A percentile compares a stretch with the other conserved stretches of the same genome.
These are phyloP conservation scores for Neuroscelio doddi DNA, from an alignment of 2,888 invertebrate species.

Conservation along the genomic window DNA sequence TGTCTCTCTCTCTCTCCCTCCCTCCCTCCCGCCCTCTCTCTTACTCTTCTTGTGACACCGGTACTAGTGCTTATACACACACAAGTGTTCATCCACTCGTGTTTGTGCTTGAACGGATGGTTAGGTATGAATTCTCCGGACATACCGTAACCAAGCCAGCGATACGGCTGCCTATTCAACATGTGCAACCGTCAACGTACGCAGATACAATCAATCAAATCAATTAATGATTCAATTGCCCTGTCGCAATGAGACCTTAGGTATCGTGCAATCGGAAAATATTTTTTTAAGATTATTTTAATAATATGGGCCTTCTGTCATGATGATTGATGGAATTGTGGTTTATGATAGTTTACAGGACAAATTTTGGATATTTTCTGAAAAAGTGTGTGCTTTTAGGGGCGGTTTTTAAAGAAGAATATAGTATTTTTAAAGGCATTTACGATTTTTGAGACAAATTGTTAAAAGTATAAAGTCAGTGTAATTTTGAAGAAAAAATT, in stretches of 20 bases:
- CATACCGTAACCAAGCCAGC: conserved; percentile 55
- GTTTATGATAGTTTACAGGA: too few species aligned
- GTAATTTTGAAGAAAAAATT: too few species aligned
- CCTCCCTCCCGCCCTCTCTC: not conserved
- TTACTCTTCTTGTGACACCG: conserved; percentile 37
- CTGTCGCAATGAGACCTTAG: conserved; percentile 52
- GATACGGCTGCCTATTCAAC: conserved; percentile 67
- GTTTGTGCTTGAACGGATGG: conserved; percentile 48
- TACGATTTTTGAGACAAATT: too few species aligned
- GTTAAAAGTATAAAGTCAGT: too few species aligned
- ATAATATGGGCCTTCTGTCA: too few species aligned
- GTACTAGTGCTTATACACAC: conserved; percentile 20
- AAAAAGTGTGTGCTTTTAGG: too few species aligned
- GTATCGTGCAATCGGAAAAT: conserved; percentile 2
- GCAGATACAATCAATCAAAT: conserved; percentile 69
- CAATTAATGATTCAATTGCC: conserved; percentile 68
- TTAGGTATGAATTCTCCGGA: conserved; percentile 61
- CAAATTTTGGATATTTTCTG: too few species aligned
- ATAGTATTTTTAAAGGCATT: too few species aligned
- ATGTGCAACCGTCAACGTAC: conserved; percentile 68
- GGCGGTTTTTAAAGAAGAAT: too few species aligned
- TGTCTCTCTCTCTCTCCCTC: too few species aligned
- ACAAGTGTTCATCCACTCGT: conserved; percentile 47
- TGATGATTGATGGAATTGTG: too few species aligned
- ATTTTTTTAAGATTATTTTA: too few species aligned